Evolutionary conservation across 2,113 vertebrate genomes (phyloP).

Genomic region (Mugil cephalus): DNA sequence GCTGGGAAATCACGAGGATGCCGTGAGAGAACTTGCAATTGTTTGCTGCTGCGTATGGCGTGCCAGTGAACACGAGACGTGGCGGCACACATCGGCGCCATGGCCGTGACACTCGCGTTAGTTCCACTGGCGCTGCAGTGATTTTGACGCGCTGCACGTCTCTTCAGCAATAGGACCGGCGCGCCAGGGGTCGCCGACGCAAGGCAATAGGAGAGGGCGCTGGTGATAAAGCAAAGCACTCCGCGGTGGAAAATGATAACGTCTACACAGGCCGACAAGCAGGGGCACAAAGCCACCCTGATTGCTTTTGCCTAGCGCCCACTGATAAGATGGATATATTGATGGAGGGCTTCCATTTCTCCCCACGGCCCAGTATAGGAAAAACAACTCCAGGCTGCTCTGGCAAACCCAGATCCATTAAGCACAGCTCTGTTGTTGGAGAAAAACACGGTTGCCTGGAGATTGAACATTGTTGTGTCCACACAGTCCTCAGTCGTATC

Average conservation of each 20-base stretch:
- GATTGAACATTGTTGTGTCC: constrained; percentile 69
- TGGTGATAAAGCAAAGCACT: neutral
- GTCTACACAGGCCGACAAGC: constrained; percentile 25
- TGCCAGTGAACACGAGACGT: neutral
- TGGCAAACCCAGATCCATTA: constrained; percentile 69
- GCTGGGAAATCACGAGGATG: constrained; percentile 43
- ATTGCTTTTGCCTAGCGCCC: constrained; percentile 32
- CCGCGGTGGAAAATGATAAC: constrained; percentile 26
- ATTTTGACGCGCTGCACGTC: neutral
- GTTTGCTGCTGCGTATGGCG: constrained; percentile 16
- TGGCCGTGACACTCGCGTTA: constrained; percentile 9
- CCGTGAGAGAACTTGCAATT: constrained; percentile 37
- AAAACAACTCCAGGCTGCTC: constrained; percentile 61
- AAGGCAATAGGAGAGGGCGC: neutral
- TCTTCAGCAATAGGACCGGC: neutral
- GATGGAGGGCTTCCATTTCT: constrained; percentile 58
- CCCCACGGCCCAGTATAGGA: constrained; percentile 37
- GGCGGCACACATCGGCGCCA: neutral
- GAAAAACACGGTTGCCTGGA: constrained; percentile 75
- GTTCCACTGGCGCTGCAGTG: constrained; percentile 7
- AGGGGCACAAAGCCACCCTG: constrained; percentile 27
- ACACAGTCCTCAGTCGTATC: constrained; percentile 43
- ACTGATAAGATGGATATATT: constrained; percentile 59
- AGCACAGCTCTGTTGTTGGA: constrained; percentile 52
- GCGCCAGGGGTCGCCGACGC: neutral